Evolutionary conservation across 2,113 vertebrate species (phyloP).

Genomic region (Trichomycterus rosablanca): DNA sequence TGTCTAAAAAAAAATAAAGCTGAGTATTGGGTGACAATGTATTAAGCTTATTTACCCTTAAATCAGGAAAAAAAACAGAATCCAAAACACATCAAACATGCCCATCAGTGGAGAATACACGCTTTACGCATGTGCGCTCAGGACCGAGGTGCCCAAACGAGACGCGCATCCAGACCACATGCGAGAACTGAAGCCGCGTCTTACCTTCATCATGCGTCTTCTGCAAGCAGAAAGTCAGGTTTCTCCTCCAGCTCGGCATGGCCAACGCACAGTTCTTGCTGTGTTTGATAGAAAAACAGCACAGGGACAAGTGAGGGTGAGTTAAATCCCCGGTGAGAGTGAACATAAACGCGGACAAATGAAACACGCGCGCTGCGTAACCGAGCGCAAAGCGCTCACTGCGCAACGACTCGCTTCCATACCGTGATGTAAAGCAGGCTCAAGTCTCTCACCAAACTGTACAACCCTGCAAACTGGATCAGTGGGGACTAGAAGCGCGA

Average conservation of each 20-base stretch:
- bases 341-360: not conserved
- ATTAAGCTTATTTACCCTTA: too few relatives aligned
- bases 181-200: constrained; percentile 14
- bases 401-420: too few relatives aligned
- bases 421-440: too few relatives aligned
- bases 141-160: not conserved
- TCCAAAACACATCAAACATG: not conserved
- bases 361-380: too few relatives aligned
- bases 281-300: not conserved
- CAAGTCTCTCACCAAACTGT: not conserved
- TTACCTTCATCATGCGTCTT: constrained; percentile 81
- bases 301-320: not conserved
- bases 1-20: too few relatives aligned
- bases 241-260: constrained; percentile 82
- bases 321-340: not conserved
- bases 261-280: constrained; percentile 12
- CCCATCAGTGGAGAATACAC: too few relatives aligned
- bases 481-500: not conserved
- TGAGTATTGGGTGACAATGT: too few relatives aligned
- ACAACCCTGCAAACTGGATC: not conserved
- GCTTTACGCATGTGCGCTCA: not conserved
- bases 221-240: constrained; percentile 78
- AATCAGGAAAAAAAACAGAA: too few relatives aligned
- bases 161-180: too few relatives aligned
- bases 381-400: too few relatives aligned